These are phyloP conservation scores for Leucophenga varia DNA, from an alignment of 1,140 invertebrate species.

Conservation along the genomic window DNA sequence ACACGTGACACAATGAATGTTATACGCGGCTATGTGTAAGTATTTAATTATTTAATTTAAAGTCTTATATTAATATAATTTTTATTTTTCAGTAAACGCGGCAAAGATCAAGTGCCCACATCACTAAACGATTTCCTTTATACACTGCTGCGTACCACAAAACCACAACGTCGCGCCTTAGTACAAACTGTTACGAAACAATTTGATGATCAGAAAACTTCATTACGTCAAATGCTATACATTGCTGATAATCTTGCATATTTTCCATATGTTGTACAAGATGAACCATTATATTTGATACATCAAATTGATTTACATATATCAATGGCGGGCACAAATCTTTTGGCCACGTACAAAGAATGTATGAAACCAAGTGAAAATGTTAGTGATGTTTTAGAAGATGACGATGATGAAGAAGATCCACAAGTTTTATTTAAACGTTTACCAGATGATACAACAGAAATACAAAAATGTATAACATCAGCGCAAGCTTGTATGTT, in stretches of 20 bases:
- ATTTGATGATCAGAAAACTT: constrained; percentile 94
- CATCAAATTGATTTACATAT: constrained; percentile 97
- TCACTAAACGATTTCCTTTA: constrained; percentile 96
- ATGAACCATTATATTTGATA: constrained; percentile 97
- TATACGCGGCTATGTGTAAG: constrained; percentile 70
- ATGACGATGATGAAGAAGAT: constrained; percentile 92
- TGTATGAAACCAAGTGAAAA: constrained; percentile 59
- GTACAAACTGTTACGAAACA: constrained; percentile 90
- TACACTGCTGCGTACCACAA: constrained; percentile 84
- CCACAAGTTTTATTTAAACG: constrained; percentile 73
- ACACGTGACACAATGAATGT: constrained; percentile 60
- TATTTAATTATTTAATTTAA: constrained; percentile 29
- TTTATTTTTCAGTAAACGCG: constrained; percentile 76
- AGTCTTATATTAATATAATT: too few species aligned
- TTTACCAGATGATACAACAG: constrained; percentile 74
- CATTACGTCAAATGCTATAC: constrained; percentile 91
- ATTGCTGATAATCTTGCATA: constrained; percentile 98
- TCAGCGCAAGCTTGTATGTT: constrained; percentile 91
- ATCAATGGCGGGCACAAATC: constrained; percentile 89
- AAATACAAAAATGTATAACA: constrained; percentile 81
- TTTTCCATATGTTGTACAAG: constrained; percentile 96
- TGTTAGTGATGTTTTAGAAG: constrained; percentile 59
- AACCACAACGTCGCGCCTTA: constrained; percentile 91
- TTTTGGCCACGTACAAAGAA: constrained; percentile 89
- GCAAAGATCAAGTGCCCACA: constrained; percentile 63